A percentile compares a stretch with the other conserved stretches of the same genome.
Conservation (phyloP, 2,113 vertebrate species). For the Epinephelus cyanopodus region DNA sequence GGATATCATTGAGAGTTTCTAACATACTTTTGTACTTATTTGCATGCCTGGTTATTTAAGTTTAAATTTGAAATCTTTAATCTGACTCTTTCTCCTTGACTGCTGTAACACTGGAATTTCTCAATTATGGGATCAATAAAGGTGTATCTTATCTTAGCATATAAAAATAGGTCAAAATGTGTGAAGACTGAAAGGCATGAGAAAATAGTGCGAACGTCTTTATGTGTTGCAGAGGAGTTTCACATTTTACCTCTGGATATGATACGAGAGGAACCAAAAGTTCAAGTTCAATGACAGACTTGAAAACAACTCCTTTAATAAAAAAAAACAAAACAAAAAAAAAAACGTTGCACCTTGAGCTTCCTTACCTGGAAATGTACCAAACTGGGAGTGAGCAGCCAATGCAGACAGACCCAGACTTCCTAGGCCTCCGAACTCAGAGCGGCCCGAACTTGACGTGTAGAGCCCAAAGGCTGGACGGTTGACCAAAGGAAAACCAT, state of each 20-base stretch:
- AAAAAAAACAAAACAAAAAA: background rate
- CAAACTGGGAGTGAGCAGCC: conserved; percentile 87
- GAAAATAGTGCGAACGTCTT: background rate
- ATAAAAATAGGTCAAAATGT: background rate
- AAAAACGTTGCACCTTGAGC: background rate
- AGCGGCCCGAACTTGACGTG: conserved; percentile 85
- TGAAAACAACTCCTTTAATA: background rate
- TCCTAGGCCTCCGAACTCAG: conserved; percentile 90
- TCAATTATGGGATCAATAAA: too few species aligned
- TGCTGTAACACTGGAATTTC: too few species aligned
- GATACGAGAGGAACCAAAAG: background rate
- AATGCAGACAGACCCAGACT: conserved; percentile 88
- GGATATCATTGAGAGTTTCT: background rate
- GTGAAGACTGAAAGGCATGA: background rate
- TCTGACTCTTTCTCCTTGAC: too few species aligned
- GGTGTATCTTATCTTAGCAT: too few species aligned
- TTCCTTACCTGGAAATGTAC: conserved; percentile 87
- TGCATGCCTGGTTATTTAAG: too few species aligned
- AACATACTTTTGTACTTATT: too few species aligned
- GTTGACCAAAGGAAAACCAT: conserved; percentile 87
- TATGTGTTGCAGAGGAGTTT: background rate
- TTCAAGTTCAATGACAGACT: background rate
- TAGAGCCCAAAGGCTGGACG: conserved; percentile 86
- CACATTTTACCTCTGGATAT: background rate
- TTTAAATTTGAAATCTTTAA: too few species aligned